Base-by-base conservation (phyloP, 2,113 vertebrate genomes). In the Sinocyclocheilus anophthalmus region DNA sequence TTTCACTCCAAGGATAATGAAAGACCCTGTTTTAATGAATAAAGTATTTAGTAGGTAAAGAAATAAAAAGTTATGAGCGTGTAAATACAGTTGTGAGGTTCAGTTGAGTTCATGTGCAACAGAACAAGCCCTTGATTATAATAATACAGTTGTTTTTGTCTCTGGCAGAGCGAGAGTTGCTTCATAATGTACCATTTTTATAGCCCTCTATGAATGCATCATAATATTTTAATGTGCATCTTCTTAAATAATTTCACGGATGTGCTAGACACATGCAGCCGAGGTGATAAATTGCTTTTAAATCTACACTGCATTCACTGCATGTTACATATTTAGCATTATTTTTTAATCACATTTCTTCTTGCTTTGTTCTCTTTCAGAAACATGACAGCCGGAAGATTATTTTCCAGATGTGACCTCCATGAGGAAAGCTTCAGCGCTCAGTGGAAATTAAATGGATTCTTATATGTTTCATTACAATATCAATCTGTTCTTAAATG, bases 171-270 rank as follows among this genome's bases (percentile, higher is more conserved):
- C 13, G 0, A 0, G 73, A 50, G 42, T 76, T 50, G 42, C 39
- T 48, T 76, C n/a, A 76, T 76, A 16, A 50, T 50, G n/a, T 26
- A 42, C 72, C 72, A 4, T 75, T 75, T 75, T 75, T 59, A 79
- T 33, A 59, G 30, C 24, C 53, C 26, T 78, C 26, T 22, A 59
- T 79, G 76, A 79, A 79, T 69, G 69, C 1, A 67, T 86, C 63
- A 70, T 76, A 83, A 91, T 87, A 82, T 86, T 85, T 92, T 90
- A 85, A 90, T 90, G 86, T 26, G 26, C 72, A 90, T 65, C 33
- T 63, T 55, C 78, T 75, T 92, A 84, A 93, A 93, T 93, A 91
- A 92, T 93, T 93, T 91, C 91, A 92, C 81, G 55, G 50, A 81
- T 90, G 30, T 70, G 67, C 67, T 70, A 70, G 73, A 76, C 73